phyloP scores from a whole-genome alignment of 2,797 vertebrate genomes.

The Amblyopsis hoosieri region DNA sequence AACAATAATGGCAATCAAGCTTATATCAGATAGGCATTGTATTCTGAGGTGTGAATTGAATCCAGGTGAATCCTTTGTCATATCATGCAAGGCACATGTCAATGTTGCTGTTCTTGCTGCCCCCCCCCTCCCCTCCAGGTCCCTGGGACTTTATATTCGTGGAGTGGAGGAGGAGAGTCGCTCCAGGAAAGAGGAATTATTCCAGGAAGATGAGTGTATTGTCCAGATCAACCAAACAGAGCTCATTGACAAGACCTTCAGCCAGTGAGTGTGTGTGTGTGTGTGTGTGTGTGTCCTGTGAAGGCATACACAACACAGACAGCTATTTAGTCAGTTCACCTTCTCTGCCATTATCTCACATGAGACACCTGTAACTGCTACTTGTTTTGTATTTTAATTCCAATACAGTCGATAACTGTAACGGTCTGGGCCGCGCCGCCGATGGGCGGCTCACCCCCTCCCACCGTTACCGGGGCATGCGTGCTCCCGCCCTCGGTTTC shows the following conservation, averaged over 20 bases:
- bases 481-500: too few species aligned
- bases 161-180: conserved; percentile 93
- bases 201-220: conserved; percentile 94
- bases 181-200: conserved; percentile 87
- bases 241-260: conserved; percentile 92
- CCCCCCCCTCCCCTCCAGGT: conserved; percentile 63
- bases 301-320: not conserved
- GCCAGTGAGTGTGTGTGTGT: conserved; percentile 83
- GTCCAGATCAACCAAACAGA: conserved; percentile 90
- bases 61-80: too few species aligned
- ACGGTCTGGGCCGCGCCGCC: too few species aligned
- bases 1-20: too few species aligned
- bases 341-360: too few species aligned
- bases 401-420: too few species aligned
- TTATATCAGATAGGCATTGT: too few species aligned
- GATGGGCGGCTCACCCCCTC: too few species aligned
- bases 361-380: too few species aligned
- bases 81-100: not conserved
- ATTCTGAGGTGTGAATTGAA: too few species aligned
- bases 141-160: conserved; percentile 90
- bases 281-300: conserved; percentile 1
- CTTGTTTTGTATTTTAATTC: too few species aligned
- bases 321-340: not conserved
- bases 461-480: too few species aligned
- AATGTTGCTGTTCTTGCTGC: not conserved